Evolutionary conservation across 2,797 vertebrate genomes (phyloP).

Genomic region (Otolemur crassicaudatus): DNA sequence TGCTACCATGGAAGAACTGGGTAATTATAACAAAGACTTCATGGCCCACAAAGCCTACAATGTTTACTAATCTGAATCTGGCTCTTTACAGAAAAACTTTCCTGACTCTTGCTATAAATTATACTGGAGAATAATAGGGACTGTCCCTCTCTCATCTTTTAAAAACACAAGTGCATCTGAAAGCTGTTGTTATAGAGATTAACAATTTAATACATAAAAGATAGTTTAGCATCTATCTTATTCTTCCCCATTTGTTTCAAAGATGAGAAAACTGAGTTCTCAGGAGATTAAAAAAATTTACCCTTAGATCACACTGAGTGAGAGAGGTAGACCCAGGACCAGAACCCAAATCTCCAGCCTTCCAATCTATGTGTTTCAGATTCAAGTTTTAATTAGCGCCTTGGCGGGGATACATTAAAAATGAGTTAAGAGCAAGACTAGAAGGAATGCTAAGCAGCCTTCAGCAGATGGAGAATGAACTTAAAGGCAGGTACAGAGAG

Average conservation of each 20-base stretch:
- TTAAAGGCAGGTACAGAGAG: constrained; percentile 1
- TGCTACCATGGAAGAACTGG: not conserved
- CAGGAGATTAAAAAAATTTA: not conserved
- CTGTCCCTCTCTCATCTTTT: not conserved
- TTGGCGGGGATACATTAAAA: not conserved
- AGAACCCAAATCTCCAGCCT: not conserved
- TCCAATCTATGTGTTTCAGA: not conserved
- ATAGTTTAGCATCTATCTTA: not conserved
- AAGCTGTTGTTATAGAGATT: not conserved
- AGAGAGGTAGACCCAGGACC: not conserved
- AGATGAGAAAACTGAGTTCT: constrained; percentile 5
- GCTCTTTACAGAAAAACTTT: not conserved
- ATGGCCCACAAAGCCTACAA: not conserved
- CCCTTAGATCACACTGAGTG: not conserved
- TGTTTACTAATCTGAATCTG: not conserved
- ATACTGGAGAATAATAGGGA: not conserved
- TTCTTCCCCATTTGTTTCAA: not conserved
- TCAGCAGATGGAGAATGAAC: not conserved
- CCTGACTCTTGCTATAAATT: not conserved
- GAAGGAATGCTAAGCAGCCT: not conserved
- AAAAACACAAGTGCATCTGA: not conserved
- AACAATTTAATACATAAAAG: not conserved
- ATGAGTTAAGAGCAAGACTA: constrained; percentile 25
- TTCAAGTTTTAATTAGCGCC: not conserved
- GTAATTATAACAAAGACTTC: not conserved